These are phyloP conservation scores for Bombus turneri DNA, from an alignment of 1,140 invertebrate genomes.

Conservation along the genomic window DNA sequence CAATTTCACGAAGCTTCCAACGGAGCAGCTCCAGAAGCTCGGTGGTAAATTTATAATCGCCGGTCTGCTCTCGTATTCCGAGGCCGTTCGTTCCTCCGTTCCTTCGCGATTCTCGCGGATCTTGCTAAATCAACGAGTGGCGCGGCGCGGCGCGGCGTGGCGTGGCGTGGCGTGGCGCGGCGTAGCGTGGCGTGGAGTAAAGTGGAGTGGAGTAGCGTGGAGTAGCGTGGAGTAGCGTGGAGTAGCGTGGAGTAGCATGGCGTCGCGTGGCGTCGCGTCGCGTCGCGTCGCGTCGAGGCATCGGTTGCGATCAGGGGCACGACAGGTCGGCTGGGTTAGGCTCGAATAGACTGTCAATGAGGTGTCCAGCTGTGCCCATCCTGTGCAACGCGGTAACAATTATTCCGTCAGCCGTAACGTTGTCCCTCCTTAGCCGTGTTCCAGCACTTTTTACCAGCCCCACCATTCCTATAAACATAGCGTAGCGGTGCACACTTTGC, in stretches of 20 bases:
- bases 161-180: accelerated
- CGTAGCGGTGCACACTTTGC: conserved; percentile 53
- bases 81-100: not conserved
- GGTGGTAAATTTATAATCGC: not conserved
- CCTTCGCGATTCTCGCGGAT: not conserved
- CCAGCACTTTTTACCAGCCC: conserved; percentile 71
- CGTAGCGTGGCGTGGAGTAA: not conserved
- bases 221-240: not conserved
- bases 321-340: conserved; percentile 41
- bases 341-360: conserved; percentile 68
- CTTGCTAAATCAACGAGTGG: conserved; percentile 9
- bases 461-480: conserved; percentile 68
- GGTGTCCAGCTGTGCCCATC: conserved; percentile 77
- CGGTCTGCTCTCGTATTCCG: not conserved
- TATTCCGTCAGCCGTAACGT: conserved; percentile 65
- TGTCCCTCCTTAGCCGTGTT: conserved; percentile 40
- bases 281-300: too few relatives aligned
- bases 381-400: conserved; percentile 74
- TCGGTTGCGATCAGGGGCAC: conserved; percentile 32
- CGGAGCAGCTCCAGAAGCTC: not conserved
- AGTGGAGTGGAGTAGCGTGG: not conserved
- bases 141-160: not conserved
- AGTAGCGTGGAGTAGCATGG: accelerated
- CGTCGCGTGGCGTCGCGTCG: accelerated
- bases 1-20: not conserved